Percentiles rank a stretch among this genome's conserved stretches.
These are phyloP conservation scores for Corvus cornix DNA, from an alignment of 2,113 vertebrate species.

Conservation along the genomic window DNA sequence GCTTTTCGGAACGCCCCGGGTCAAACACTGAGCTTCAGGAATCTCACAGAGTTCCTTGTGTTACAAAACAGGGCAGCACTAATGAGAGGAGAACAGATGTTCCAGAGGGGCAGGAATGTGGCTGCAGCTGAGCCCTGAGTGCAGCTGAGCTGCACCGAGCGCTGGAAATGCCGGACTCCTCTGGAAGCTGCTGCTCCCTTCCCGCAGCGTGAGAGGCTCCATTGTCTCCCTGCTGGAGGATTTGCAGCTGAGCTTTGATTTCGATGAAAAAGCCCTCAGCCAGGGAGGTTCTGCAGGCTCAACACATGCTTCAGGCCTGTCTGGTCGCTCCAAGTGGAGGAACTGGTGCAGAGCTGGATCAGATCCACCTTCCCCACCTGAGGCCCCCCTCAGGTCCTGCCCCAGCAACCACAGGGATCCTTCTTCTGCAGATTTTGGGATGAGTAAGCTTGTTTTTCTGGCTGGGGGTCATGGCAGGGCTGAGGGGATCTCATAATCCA, in stretches of 20 bases:
- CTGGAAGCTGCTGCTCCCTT: background rate
- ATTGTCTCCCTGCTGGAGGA: background rate
- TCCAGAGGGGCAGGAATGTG: background rate
- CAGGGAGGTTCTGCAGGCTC: background rate
- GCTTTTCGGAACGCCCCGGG: background rate
- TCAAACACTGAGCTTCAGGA: background rate
- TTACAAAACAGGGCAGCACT: background rate
- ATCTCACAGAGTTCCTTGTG: constrained; percentile 11
- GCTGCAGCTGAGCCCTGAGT: background rate
- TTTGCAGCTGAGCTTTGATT: constrained; percentile 49
- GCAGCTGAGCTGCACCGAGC: background rate
- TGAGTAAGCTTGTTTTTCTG: background rate
- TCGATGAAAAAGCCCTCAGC: background rate
- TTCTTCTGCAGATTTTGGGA: background rate
- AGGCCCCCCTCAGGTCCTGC: background rate
- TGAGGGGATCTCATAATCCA: background rate
- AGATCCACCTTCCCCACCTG: background rate
- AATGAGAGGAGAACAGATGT: constrained; percentile 31
- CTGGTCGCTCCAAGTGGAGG: background rate
- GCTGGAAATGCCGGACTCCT: background rate
- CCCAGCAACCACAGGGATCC: background rate
- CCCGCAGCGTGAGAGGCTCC: background rate
- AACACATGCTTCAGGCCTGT: background rate
- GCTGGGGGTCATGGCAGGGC: background rate
- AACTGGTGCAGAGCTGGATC: background rate